Base-by-base conservation (phyloP, 2,113 vertebrate species). In the Hippocampus barbouri region DNA sequence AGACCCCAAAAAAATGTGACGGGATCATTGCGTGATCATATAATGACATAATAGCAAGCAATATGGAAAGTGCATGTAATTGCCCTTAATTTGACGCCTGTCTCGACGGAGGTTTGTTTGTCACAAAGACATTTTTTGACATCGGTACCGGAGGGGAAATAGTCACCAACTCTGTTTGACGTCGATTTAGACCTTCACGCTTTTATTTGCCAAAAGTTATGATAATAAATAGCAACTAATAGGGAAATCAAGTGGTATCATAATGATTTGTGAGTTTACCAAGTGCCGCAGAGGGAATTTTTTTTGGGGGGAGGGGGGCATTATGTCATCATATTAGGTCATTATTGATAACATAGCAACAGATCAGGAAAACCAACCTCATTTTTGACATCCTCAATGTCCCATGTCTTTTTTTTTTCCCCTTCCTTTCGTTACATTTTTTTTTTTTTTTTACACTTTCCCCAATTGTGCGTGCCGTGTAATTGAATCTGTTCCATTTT, bases 401-500 rank as follows among this genome's bases (percentile, higher is more conserved):
- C 4, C 14, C 23, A 59, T 30, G 1, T n/a, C 53, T n/a, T n/a
- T 56, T 23, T 3, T 56, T 21, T 8, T 9, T 8, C n/a, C 8
- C 3, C 30, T 30, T 30, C 9, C n/a, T 9, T 56, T n/a, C n/a
- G 8, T 10, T 34, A 34, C 4, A 34, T 0, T 6, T 6, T 38
- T 6, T 38, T 10, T n/a, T n/a, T 20, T 30, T 34, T 61, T 30
- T 38, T n/a, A 0, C 7, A 11, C 45, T 8, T 0, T 7, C 1
- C 0, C 8, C 15, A 38, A 0, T 25, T 38, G 1, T 12, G 2
- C 14, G 15, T 9, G 10, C 51, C 38, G 8, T 70, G 77, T 67
- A 41, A 57, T 81, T 66, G 81, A 53, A 40, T 23, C 2, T 25
- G 49, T 65, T 27, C 56, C 25, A 8, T 20, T 30, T 8, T 54